These are phyloP conservation scores for Selenia dentaria DNA, from an alignment of 2,888 invertebrate genomes.

Conservation along the genomic window DNA sequence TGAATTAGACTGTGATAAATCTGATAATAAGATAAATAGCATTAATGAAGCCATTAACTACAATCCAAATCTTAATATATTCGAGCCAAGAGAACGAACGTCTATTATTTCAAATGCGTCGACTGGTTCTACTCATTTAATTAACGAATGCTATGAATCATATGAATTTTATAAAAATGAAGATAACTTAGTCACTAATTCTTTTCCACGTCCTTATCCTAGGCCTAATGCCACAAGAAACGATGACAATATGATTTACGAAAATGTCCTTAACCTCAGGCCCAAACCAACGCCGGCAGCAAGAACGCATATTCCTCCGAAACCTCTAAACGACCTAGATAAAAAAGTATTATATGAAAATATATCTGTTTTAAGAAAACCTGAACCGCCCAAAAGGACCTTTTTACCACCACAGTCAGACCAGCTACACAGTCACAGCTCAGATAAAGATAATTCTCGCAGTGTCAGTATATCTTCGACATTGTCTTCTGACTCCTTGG, in stretches of 20 bases:
- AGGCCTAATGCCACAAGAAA: constrained; percentile 47
- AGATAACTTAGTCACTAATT: constrained; percentile 29
- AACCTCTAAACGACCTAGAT: constrained; percentile 46
- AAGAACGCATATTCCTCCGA: constrained; percentile 62
- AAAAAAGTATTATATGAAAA: constrained; percentile 69
- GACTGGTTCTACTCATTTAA: constrained; percentile 57
- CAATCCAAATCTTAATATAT: constrained; percentile 58
- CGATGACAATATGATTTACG: constrained; percentile 60
- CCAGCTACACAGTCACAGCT: too few relatives aligned
- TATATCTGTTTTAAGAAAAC: constrained; percentile 51
- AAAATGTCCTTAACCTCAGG: constrained; percentile 51
- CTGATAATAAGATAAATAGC: constrained; percentile 27
- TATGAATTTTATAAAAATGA: constrained; percentile 57
- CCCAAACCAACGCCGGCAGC: constrained; percentile 64
- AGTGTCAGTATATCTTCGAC: constrained; percentile 65
- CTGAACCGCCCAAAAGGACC: constrained; percentile 61
- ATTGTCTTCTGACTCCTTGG: constrained; percentile 71
- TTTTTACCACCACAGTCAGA: constrained; percentile 43
- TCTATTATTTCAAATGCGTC: constrained; percentile 55
- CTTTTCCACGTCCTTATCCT: constrained; percentile 63
- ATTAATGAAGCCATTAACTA: constrained; percentile 58
- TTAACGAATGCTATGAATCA: constrained; percentile 76
- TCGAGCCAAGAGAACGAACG: constrained; percentile 62
- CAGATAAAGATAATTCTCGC: constrained; percentile 43
- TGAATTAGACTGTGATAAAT: constrained; percentile 50